Percentiles rank a stretch among this genome's conserved stretches.
Evolutionary conservation across 2,113 vertebrate species (phyloP).

Genomic region (Ophiodon elongatus): DNA sequence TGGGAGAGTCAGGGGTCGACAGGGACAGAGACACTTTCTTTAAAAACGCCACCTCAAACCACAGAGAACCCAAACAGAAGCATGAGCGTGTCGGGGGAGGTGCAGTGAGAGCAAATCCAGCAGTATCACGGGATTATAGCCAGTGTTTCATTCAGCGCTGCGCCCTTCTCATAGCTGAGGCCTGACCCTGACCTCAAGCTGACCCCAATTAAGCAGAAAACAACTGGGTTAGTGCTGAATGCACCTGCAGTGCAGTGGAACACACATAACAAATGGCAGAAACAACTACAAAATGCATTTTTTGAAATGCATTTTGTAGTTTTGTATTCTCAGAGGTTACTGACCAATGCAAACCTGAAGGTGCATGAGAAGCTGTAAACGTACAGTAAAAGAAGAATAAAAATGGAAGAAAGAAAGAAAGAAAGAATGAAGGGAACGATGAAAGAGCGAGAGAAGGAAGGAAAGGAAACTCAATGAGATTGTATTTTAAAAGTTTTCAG

Average conservation of each 20-base stretch:
- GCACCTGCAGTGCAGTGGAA: too few relatives aligned
- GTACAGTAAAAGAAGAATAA: not conserved
- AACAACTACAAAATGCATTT: not conserved
- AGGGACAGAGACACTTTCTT: not conserved
- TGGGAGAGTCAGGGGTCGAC: slow-evolving; percentile 8
- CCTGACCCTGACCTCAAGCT: not conserved
- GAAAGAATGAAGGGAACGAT: not conserved
- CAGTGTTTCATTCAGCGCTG: not conserved
- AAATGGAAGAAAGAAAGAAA: not conserved
- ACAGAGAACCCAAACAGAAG: not conserved
- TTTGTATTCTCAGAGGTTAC: not conserved
- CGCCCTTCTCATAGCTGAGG: not conserved
- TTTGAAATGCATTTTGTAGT: too few relatives aligned
- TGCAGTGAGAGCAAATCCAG: not conserved
- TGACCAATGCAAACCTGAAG: not conserved
- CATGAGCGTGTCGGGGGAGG: not conserved
- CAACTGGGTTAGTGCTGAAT: not conserved
- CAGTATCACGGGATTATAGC: not conserved
- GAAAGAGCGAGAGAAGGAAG: not conserved
- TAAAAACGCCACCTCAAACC: not conserved
- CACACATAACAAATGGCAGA: not conserved
- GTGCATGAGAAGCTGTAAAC: not conserved
- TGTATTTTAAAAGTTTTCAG: not conserved
- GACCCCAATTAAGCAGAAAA: not conserved
- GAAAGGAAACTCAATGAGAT: not conserved